Base-by-base conservation (phyloP, 2,797 vertebrate genomes). In the Lutjanus argentimaculatus region DNA sequence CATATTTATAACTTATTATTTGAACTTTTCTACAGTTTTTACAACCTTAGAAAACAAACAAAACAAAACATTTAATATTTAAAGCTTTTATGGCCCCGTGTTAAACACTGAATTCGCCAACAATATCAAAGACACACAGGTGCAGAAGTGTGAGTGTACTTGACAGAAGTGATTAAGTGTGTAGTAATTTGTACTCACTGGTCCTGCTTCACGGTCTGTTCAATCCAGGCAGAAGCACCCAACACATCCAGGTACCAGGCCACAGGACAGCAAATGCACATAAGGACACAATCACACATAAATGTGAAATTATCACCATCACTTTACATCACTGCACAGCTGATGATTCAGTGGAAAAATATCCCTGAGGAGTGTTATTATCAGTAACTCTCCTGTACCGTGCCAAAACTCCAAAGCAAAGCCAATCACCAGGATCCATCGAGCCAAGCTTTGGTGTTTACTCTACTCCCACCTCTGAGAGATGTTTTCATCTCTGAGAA, bases 131-230 rank as follows among this genome's bases (percentile, higher is more conserved):
- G 21, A 62, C 51, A 59, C 45, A 66, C 7, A 0, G 0, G 14
- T 63, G 59, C 21, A 68, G 3, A n/a, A n/a, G 51, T 49, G 25
- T 7, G 49, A 64, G 10, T 58, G 45, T 19, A 40, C 22, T 48
- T 66, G 55, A 69, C 19, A 1, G 6, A 16, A 40, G 46, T 43
- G 49, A 66, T 21, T 12, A 36, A 51, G 21, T 17, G 67, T 52
- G 56, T 25, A 21, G 57, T 65, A 68, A 80, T 65, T 48, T 78
- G 57, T 79, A 97, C 97, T 97, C 92, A 98, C 97, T 1, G 97
- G 97, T 87, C 97, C 97, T 0, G 97, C 96, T 93, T 98, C 97
- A 75, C 97, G 96, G 88, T 98, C 97, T 97, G 87, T 14, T 93
- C 84, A 85, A 88, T 83, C 93, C 91, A 93, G 92, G 72, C 45